Evolutionary conservation across 2,888 invertebrate species (phyloP).

Genomic region (Creontiades dilutus): DNA sequence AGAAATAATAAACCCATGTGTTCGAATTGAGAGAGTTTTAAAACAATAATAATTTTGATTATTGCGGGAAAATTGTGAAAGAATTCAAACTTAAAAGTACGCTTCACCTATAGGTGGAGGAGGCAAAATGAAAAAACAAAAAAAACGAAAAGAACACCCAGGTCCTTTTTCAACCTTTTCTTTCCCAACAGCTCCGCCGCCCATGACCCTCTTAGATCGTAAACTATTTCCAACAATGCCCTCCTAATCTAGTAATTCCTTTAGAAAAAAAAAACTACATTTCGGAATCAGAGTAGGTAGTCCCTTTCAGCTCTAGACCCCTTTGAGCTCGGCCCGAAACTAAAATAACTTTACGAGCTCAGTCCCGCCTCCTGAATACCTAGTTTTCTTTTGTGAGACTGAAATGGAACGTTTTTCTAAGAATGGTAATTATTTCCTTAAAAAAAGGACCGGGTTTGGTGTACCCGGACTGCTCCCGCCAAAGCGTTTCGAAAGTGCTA

Average conservation of each 20-base stretch:
- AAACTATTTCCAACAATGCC: conserved; percentile 57
- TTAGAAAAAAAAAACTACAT: background rate
- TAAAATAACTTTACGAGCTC: conserved; percentile 60
- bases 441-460: too few species aligned
- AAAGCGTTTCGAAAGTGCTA: too few species aligned
- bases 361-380: conserved; percentile 14
- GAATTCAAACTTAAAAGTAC: too few species aligned
- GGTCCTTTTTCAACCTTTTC: conserved; percentile 45
- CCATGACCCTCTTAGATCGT: conserved; percentile 44
- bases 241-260: conserved; percentile 55
- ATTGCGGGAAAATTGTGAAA: too few species aligned
- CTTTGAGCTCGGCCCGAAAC: conserved; percentile 54
- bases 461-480: too few species aligned
- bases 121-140: background rate
- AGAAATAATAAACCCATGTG: too few species aligned
- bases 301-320: conserved; percentile 35
- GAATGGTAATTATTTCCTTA: background rate
- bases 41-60: too few species aligned
- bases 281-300: conserved; percentile 26
- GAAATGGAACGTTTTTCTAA: background rate
- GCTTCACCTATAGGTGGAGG: too few species aligned
- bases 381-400: conserved; percentile 26
- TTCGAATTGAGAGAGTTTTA: too few species aligned
- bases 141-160: background rate
- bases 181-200: conserved; percentile 1